Evolutionary conservation across 2,113 vertebrate species (phyloP), one percentile per base, ranked within the genome.

Genomic region (Emberiza fucata): DNA sequence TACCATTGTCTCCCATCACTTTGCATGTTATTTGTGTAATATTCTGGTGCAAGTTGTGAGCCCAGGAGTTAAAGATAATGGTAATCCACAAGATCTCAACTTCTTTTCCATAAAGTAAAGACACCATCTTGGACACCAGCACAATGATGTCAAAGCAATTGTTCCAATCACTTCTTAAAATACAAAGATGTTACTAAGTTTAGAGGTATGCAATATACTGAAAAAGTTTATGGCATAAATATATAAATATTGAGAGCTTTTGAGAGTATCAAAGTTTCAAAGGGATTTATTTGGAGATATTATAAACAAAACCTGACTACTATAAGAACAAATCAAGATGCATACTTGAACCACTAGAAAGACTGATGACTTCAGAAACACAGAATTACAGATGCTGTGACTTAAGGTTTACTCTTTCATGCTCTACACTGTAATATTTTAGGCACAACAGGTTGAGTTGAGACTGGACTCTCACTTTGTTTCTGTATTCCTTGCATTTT

Each of bases 361-460:
- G 92, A 64, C 20, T 50, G 71, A 93, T 45, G 54, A 92, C 40
- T 92, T 92, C 78, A 77, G 85, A 87, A 40, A 75, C 73, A 40
- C 51, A 90, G 94, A 94, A 94, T 59, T 91, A 92, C 48, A 82
- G 77, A 84, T 16, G 8, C n/a, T 70, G 18, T 64, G 76, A 63
- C 42, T 68, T 47, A 73, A 90, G 63, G 78, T 96, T 96, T 73
- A 78, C 72, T 81, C 70, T 92, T 96, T 73, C 81, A 84, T 64
- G 82, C 85, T 48, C 71, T 77, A 91, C 88, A 92, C 65, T 94
- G 59, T 39, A 81, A 77, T 57, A 86, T 90, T 95, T 80, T 79
- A 97, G 98, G 97, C 97, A 98, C 97, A 77, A 86, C 60, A 83
- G 80, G 87, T 91, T 90, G 91, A 96, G 80, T 88, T 91, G 94